Evolutionary conservation across 1,140 invertebrate genomes (phyloP).

Genomic region (Thalassaphorura encarpata): DNA sequence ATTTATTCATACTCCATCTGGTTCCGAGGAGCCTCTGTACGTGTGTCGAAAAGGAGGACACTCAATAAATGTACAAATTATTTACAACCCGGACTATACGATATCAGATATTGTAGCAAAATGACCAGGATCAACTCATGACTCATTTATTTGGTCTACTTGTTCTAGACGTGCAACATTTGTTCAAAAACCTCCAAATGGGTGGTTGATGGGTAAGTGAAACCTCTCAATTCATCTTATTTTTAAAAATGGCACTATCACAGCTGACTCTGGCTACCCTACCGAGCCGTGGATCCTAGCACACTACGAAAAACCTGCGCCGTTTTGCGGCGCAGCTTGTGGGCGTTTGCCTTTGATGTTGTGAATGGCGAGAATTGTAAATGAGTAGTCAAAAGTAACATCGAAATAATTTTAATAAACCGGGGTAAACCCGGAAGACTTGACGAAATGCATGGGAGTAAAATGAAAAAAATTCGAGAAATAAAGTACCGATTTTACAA

Average conservation of each 20-base stretch:
- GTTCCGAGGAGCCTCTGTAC: slow-evolving; percentile 10
- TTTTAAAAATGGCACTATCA: neutral
- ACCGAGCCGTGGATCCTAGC: slow-evolving; percentile 10
- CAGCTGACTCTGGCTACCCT: slow-evolving; percentile 13
- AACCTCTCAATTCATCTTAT: neutral
- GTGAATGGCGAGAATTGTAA: too few species aligned
- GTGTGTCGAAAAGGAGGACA: slow-evolving; percentile 21
- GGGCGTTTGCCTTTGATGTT: too few species aligned
- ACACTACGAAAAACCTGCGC: too few species aligned
- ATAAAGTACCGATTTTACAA: too few species aligned
- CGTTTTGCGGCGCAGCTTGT: too few species aligned
- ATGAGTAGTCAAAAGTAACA: too few species aligned
- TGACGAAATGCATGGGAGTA: too few species aligned
- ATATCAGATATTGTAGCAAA: slow-evolving; percentile 38
- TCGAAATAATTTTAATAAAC: too few species aligned
- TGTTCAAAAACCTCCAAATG: slow-evolving; percentile 3
- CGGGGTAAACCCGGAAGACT: too few species aligned
- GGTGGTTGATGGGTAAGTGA: slow-evolving; percentile 14
- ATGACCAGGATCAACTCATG: slow-evolving; percentile 37
- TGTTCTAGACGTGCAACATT: neutral
- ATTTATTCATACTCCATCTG: slow-evolving; percentile 26
- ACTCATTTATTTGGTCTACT: slow-evolving; percentile 26
- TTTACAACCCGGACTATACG: slow-evolving; percentile 35
- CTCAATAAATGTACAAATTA: slow-evolving; percentile 35
- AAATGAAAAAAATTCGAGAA: too few species aligned